Evolutionary conservation across 2,797 vertebrate genomes (phyloP).

Genomic region (Sebastiscus albofasciatus): DNA sequence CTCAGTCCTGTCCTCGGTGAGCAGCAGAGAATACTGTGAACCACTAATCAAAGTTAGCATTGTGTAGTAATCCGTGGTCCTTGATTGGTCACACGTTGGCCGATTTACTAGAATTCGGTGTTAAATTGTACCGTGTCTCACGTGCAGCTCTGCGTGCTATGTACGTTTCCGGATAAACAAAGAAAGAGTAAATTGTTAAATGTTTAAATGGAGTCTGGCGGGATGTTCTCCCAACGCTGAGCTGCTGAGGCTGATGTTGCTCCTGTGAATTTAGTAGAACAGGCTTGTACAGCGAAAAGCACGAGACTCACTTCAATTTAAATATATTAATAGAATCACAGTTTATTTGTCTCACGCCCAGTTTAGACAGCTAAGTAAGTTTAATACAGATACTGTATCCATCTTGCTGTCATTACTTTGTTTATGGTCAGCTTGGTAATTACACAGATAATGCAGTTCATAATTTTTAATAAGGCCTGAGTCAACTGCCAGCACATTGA

Average conservation of each 20-base stretch:
- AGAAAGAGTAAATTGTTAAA: neutral
- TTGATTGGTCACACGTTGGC: neutral
- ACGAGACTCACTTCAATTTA: neutral
- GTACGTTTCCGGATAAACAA: neutral
- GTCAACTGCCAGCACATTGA: neutral
- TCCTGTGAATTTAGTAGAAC: neutral
- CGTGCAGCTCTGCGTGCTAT: fast-evolving
- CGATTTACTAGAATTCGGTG: neutral
- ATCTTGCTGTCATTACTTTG: neutral
- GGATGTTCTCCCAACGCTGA: neutral
- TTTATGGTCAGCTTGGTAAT: neutral
- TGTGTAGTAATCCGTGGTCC: neutral
- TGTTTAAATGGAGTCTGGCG: neutral
- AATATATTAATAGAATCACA: neutral
- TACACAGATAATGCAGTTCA: neutral
- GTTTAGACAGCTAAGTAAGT: neutral
- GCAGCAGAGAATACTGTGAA: too few species aligned
- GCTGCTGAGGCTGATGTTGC: neutral
- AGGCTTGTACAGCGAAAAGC: neutral
- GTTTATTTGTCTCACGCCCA: neutral
- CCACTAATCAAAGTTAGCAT: neutral
- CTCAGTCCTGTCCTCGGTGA: neutral
- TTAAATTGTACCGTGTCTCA: neutral
- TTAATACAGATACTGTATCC: neutral
- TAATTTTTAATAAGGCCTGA: neutral